These are phyloP conservation scores for Ophioninae sp. DNA, from an alignment of 2,888 invertebrate genomes.

Conservation along the genomic window DNA sequence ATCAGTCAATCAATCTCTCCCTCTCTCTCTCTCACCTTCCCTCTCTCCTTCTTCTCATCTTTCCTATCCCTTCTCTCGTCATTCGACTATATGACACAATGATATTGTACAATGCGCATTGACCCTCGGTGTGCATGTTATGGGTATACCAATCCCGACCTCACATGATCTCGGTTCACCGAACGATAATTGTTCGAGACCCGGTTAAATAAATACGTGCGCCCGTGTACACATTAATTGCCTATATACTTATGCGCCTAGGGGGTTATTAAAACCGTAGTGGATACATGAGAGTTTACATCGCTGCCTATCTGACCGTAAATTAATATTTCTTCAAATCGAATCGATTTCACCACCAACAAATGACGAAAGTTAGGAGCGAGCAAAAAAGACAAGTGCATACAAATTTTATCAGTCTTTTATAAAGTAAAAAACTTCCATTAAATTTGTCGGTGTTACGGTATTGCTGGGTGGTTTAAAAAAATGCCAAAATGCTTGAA, in stretches of 20 bases:
- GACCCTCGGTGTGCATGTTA: constrained; percentile 25
- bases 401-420: background rate
- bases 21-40: background rate
- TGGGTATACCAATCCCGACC: constrained; percentile 28
- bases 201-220: constrained; percentile 46
- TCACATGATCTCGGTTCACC: constrained; percentile 43
- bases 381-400: background rate
- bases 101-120: constrained; percentile 30
- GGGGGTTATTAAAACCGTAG: constrained; percentile 22
- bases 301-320: background rate
- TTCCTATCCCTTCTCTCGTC: background rate
- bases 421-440: too few relatives aligned
- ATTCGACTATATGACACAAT: constrained; percentile 44
- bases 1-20: background rate
- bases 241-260: background rate
- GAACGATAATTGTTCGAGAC: constrained; percentile 46
- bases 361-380: background rate
- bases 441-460: too few relatives aligned
- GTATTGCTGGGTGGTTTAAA: too few relatives aligned
- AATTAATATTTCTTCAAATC: background rate
- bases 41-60: background rate
- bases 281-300: constrained; percentile 12
- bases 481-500: too few relatives aligned
- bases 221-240: constrained; percentile 14
- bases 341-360: constrained; percentile 1